Evolutionary conservation across 2,888 invertebrate species (phyloP), one percentile per base, ranked within the genome.

Genomic region (Calliscelio sp.): DNA sequence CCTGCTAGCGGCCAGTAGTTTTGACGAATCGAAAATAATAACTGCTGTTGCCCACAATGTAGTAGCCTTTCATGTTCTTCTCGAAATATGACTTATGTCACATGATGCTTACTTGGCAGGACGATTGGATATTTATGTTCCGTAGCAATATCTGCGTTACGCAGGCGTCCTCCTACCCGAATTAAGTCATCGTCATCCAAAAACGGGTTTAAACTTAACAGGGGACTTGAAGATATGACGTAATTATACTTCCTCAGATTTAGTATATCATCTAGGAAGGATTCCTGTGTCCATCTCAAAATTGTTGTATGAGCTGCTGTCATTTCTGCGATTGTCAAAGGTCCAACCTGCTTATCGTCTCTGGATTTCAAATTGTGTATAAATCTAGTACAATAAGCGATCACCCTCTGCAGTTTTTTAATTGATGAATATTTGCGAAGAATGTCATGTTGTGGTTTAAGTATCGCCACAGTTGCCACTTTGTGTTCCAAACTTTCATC

Each of bases 381-480:
- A 11, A 38, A 38, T 3, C 38, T 5, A 14, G 10, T 46, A 4
- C 44, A 46, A 4, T 16, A 16, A 2, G 44, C 44, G 2, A 46
- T 46, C 5, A 16, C 44, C 18, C 44, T 16, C 18, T 46, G 44
- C 24, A 65, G 44, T 46, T 14, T 46, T 32, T 46, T 28, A 3
- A 65, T 46, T 2, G 63, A 63, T 16, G 63, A 63, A 18, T 44
- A 63, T 11, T 46, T 63, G 8, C 22, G 22, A 22, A 61, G 61
- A 41, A 41, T 41, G 14, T 41, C 41, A 41, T 41, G n/a, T 41
- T 41, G 3, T 41, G 10, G 41, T 28, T 8, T 28, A 28, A 28
- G 28, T 28, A 28, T 49, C 5, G 22, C 3, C 2, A 38, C 38
- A 38, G 22, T 2, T 49, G 10, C 49, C 8, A 46, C 44, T 16